phyloP scores from a whole-genome alignment of 2,113 vertebrate genomes.

The Sylvia atricapilla region DNA sequence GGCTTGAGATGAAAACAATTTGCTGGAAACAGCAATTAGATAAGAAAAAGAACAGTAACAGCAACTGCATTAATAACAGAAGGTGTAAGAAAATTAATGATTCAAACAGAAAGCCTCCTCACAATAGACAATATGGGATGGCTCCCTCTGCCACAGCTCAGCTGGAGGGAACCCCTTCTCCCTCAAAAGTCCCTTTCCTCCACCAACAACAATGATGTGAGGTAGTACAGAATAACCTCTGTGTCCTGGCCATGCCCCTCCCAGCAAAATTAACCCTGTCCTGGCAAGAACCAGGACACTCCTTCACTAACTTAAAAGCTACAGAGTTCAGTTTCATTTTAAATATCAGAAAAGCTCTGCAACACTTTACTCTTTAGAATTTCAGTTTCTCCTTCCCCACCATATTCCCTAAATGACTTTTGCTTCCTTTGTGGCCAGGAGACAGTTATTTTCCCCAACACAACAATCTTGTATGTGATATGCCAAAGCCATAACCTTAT shows the following conservation, averaged over 20 bases:
- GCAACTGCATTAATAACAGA: not conserved
- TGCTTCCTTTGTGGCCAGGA: not conserved
- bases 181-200: not conserved
- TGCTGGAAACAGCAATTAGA: not conserved
- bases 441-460: not conserved
- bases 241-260: not conserved
- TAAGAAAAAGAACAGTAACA: not conserved
- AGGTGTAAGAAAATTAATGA: not conserved
- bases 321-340: not conserved
- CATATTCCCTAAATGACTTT: not conserved
- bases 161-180: not conserved
- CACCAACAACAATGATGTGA: not conserved
- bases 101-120: not conserved
- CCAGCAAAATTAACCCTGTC: not conserved
- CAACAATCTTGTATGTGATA: not conserved
- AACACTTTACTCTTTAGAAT: not conserved
- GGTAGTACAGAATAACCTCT: not conserved
- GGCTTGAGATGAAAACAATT: not conserved
- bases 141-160: not conserved
- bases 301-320: not conserved
- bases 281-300: not conserved
- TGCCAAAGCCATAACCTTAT: not conserved
- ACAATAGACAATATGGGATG: not conserved
- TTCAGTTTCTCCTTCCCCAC: not conserved
- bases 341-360: not conserved